Evolutionary conservation across 1,140 invertebrate species (phyloP).

Genomic region (Delia radicum): DNA sequence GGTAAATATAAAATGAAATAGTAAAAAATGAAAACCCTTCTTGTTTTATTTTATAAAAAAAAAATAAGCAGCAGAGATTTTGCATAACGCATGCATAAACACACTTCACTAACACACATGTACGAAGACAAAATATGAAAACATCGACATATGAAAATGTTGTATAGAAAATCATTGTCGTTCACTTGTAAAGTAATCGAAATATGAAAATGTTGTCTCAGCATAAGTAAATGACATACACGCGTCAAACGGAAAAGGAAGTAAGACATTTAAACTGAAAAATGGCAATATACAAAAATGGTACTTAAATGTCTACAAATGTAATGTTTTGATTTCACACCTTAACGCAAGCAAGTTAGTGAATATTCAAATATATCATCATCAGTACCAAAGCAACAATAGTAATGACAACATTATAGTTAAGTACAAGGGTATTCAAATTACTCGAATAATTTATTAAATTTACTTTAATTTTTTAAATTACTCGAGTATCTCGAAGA

Average conservation of each 20-base stretch:
- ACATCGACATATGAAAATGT: background rate
- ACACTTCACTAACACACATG: background rate
- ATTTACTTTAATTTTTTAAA: no score
- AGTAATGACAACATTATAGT: background rate
- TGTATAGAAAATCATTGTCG: background rate
- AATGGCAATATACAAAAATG: constrained; percentile 27
- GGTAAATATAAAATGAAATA: constrained; percentile 13
- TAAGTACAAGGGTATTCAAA: no score
- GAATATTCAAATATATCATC: background rate
- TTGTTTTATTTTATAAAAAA: background rate
- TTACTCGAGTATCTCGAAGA: no score
- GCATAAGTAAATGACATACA: constrained; percentile 7
- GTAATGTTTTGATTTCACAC: constrained; percentile 10
- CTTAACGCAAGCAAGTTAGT: background rate
- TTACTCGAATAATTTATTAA: no score
- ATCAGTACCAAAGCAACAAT: background rate
- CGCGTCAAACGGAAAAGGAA: constrained; percentile 53
- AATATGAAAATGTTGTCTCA: constrained; percentile 14
- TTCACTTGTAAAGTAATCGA: background rate
- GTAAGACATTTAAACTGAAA: constrained; percentile 47
- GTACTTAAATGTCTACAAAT: no score
- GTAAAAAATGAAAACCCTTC: background rate
- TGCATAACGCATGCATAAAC: constrained; percentile 13
- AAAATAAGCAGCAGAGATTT: background rate
- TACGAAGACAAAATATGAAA: background rate